Evolutionary conservation across 2,113 vertebrate species (phyloP), one percentile per base, ranked within the genome.

Genomic region (Oncorhynchus keta): DNA sequence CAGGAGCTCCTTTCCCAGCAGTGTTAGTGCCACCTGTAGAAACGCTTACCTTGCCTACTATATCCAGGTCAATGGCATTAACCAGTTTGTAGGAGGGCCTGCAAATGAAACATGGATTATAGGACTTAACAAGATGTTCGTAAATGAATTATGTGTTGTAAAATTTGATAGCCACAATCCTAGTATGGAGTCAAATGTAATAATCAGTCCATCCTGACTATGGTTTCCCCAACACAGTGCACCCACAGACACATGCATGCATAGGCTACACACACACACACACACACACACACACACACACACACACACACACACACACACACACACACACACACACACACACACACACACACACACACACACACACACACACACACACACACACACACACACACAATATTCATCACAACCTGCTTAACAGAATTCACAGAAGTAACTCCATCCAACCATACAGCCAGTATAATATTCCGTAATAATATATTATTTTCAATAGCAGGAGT

Each of bases 1-100:
- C 74, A 81, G 79, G 69, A 67, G 75, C 72, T 84, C 32, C 71
- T 74, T 88, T 88, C 83, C 85, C 85, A 87, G 83, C 78, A 79
- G 69, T 45, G 66, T 32, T 49, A 57, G 76, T 74, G 76, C 76
- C 30, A 80, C 81, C 84, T 88, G 84, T 68, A 72, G 75, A 88
- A 89, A 48, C 79, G 48, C 45, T 89, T 83, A 81, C 1, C 51
- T 72, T 75, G 51, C 70, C 55, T 72, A 39, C 64, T 62, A 82
- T 76, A 84, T 45, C 39, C 39, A 45, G 39, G 2, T 45, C 39
- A 9, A 11, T 51, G 78, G 22, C 70, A 72, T 62, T 72, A 66
- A 74, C 72, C 74, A 73, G 74, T 16, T 11, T 45, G 39, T 45
- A 45, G 39, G 39, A 12, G 39, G 39, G 39, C 39, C 66, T 32